phyloP scores from a whole-genome alignment of 1,140 invertebrate species.

The Metopolophium dirhodum region DNA sequence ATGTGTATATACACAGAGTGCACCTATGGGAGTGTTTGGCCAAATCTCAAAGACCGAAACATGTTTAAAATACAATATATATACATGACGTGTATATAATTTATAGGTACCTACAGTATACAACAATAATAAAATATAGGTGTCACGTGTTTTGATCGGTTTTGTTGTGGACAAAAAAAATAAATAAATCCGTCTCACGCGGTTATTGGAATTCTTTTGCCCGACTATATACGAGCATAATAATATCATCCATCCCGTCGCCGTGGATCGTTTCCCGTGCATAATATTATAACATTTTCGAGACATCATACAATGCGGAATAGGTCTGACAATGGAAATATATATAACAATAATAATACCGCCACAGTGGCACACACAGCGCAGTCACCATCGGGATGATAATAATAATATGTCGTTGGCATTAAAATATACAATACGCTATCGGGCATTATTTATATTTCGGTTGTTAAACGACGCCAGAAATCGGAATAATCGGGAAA shows the following conservation, averaged over 20 bases:
- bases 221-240: neutral
- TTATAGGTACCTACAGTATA: neutral
- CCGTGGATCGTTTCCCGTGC: neutral
- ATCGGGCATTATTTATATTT: neutral
- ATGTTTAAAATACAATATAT: neutral
- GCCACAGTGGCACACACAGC: neutral
- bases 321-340: neutral
- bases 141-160: slow-evolving; percentile 1
- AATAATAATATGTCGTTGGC: neutral
- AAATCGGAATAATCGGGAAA: neutral
- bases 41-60: neutral
- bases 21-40: neutral
- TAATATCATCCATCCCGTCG: neutral
- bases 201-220: neutral
- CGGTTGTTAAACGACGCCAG: neutral
- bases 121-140: neutral
- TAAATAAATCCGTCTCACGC: neutral
- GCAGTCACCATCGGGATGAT: neutral
- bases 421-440: neutral
- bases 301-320: neutral
- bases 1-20: neutral
- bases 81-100: neutral
- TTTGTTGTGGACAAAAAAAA: neutral
- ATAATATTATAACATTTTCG: slow-evolving; percentile 8
- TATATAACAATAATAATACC: neutral